Percentiles rank a stretch among this genome's conserved stretches.
phyloP scores from a whole-genome alignment of 2,888 invertebrate genomes.

The Bruchidius siliquastri region DNA sequence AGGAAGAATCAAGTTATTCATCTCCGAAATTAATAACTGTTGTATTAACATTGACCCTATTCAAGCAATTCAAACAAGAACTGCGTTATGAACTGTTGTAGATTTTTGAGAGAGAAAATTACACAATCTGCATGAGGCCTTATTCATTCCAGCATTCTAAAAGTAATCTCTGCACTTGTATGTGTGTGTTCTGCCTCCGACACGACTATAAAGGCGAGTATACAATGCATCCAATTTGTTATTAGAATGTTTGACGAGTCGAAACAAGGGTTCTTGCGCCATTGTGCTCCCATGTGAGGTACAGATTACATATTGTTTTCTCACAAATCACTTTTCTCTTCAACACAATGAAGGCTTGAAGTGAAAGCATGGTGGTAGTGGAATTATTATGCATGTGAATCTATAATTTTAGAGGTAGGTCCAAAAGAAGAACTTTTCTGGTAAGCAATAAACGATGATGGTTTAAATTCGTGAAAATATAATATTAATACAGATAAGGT shows the following conservation, averaged over 20 bases:
- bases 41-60: neutral
- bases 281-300: constrained; percentile 31
- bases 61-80: neutral
- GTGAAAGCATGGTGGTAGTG: neutral
- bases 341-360: constrained; percentile 6
- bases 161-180: neutral
- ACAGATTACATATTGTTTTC: constrained; percentile 39
- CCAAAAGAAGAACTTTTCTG: no score
- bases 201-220: constrained; percentile 23
- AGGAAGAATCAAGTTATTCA: no score
- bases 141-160: neutral
- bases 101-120: neutral
- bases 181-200: constrained; percentile 17
- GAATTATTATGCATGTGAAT: neutral
- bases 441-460: no score
- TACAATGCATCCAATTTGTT: constrained; percentile 41
- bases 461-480: no score
- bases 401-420: no score
- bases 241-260: constrained; percentile 35
- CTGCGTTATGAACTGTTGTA: neutral
- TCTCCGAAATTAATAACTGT: neutral
- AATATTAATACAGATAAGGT: no score
- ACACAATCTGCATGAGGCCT: neutral
- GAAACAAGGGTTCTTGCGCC: constrained; percentile 34
- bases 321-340: constrained; percentile 26